Evolutionary conservation across 2,888 invertebrate genomes (phyloP).

Genomic region (Ellobium chinense): DNA sequence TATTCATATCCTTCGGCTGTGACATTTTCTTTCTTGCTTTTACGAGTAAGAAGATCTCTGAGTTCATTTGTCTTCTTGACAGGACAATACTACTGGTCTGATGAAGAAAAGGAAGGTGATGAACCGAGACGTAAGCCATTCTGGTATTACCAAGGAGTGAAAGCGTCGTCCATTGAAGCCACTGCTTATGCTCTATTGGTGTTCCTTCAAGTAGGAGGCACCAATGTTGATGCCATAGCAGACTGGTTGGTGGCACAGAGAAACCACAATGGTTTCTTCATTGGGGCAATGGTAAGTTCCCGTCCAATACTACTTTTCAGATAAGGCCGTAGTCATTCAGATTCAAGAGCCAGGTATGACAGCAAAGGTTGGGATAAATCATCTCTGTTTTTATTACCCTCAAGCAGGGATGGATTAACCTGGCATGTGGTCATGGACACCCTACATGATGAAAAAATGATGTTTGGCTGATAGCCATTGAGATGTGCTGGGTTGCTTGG

Average conservation of each 20-base stretch:
- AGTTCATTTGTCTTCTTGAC: background rate
- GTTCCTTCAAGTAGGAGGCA: constrained; percentile 8
- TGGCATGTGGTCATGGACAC: no score
- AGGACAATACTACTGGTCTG: constrained; percentile 50
- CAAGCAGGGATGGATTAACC: no score
- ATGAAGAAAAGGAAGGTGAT: background rate
- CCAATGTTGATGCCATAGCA: constrained; percentile 46
- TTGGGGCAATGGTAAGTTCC: constrained; percentile 48
- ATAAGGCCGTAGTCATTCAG: background rate
- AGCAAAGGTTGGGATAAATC: no score
- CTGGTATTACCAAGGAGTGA: constrained; percentile 46
- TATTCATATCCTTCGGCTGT: no score
- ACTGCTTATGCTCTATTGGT: constrained; percentile 51
- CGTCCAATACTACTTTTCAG: no score
- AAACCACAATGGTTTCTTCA: constrained; percentile 48
- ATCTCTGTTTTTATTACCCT: no score
- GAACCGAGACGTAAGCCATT: constrained; percentile 26
- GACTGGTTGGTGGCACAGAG: constrained; percentile 52
- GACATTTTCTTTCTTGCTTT: no score
- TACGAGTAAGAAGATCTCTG: no score
- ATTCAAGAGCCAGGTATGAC: no score
- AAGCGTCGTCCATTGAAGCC: constrained; percentile 50
- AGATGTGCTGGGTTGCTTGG: no score
- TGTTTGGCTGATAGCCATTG: no score
- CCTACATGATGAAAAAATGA: no score